Evolutionary conservation across 2,888 invertebrate species (phyloP).

Genomic region (Erebia palarica): DNA sequence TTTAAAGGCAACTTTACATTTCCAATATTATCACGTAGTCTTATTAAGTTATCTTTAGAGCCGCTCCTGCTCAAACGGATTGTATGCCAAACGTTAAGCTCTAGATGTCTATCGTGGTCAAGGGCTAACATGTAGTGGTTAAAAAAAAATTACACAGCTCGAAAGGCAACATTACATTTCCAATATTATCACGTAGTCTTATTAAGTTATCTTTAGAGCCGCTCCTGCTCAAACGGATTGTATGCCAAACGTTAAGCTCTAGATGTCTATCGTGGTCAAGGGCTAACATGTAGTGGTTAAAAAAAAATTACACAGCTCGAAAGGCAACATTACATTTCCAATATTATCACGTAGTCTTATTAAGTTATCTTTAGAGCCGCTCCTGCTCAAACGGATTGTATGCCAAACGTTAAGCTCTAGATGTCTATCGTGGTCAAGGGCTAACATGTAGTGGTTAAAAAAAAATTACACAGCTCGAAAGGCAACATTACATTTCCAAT

Average conservation of each 20-base stretch:
- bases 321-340: background rate
- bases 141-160: too few species aligned
- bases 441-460: too few species aligned
- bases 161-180: too few species aligned
- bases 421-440: constrained; percentile 85
- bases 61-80: constrained; percentile 87
- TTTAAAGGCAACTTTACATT: background rate
- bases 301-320: too few species aligned
- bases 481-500: background rate
- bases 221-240: too few species aligned
- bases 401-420: constrained; percentile 95
- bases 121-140: too few species aligned
- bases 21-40: background rate
- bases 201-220: too few species aligned
- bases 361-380: constrained; percentile 50
- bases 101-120: constrained; percentile 85
- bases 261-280: too few species aligned
- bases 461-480: too few species aligned
- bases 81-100: constrained; percentile 93
- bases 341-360: background rate
- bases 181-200: too few species aligned
- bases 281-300: too few species aligned
- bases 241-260: too few species aligned
- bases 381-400: constrained; percentile 89
- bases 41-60: constrained; percentile 33